These are phyloP conservation scores for Bovichtus diacanthus DNA, from an alignment of 2,797 vertebrate genomes.

Conservation along the genomic window DNA sequence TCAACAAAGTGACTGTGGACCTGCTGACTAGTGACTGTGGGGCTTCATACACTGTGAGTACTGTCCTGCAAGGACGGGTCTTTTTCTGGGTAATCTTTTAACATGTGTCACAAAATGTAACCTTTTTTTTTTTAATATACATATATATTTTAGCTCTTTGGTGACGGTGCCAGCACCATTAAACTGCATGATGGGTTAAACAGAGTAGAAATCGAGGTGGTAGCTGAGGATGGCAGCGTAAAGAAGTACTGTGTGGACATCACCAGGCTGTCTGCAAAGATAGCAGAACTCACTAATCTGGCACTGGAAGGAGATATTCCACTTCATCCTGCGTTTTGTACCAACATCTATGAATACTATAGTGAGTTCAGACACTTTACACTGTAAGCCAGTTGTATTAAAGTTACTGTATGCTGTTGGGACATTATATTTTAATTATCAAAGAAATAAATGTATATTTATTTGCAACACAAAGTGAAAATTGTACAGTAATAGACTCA, in stretches of 20 bases:
- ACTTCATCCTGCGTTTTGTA: constrained; percentile 70
- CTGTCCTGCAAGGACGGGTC: background rate
- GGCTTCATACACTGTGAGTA: constrained; percentile 78
- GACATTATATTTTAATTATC: background rate
- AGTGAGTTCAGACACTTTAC: constrained; percentile 62
- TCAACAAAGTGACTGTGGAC: constrained; percentile 60
- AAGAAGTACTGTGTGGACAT: constrained; percentile 78
- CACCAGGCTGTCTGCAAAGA: constrained; percentile 72
- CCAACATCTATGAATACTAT: constrained; percentile 66
- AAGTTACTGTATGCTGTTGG: background rate
- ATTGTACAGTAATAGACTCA: background rate
- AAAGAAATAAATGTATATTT: background rate
- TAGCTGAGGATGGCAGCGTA: constrained; percentile 79
- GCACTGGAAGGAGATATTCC: constrained; percentile 53
- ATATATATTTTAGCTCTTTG: constrained; percentile 63
- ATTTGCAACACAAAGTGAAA: background rate
- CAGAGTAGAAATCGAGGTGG: constrained; percentile 76
- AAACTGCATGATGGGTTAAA: constrained; percentile 72
- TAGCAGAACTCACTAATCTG: constrained; percentile 71
- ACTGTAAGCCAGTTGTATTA: background rate
- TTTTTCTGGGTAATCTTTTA: too few species aligned
- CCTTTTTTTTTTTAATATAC: too few species aligned
- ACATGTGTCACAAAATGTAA: background rate
- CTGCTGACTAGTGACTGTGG: constrained; percentile 72
- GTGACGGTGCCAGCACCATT: constrained; percentile 68